These are phyloP conservation scores for Chelonus insularis DNA, from an alignment of 1,140 invertebrate genomes.

Conservation along the genomic window DNA sequence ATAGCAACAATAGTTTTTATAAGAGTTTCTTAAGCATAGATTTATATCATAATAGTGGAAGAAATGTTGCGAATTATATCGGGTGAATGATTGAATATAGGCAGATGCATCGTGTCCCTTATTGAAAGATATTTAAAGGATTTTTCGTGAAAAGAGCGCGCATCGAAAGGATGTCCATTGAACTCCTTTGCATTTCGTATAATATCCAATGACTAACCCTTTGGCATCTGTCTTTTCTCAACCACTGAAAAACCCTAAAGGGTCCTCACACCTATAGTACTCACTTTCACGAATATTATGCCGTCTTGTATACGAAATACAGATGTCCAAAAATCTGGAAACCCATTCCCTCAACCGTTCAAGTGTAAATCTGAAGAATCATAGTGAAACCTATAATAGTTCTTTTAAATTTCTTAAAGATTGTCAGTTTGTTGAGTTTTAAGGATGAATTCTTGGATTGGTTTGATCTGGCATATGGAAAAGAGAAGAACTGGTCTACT, in stretches of 20 bases:
- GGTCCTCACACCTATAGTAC: slow-evolving; percentile 6
- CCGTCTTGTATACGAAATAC: slow-evolving; percentile 41
- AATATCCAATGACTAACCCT: slow-evolving; percentile 30
- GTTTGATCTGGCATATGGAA: slow-evolving; percentile 18
- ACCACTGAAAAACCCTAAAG: background rate
- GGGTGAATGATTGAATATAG: background rate
- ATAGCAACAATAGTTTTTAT: too few relatives aligned
- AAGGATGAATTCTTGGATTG: slow-evolving; percentile 14
- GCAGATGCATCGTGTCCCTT: background rate
- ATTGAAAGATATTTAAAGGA: slow-evolving; percentile 12
- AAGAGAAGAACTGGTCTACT: slow-evolving; percentile 12
- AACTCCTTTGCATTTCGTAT: slow-evolving; percentile 24
- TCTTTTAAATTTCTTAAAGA: slow-evolving; percentile 20
- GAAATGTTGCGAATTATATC: background rate
- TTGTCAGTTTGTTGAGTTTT: background rate
- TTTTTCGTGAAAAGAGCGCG: slow-evolving; percentile 27
- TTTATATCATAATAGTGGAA: background rate
- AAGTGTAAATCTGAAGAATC: slow-evolving; percentile 39
- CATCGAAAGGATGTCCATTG: slow-evolving; percentile 20
- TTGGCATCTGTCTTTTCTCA: slow-evolving; percentile 48
- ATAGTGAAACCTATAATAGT: background rate
- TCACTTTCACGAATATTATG: background rate
- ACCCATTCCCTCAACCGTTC: slow-evolving; percentile 31
- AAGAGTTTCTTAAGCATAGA: too few relatives aligned
- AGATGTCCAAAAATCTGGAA: slow-evolving; percentile 38